Evolutionary conservation across 2,113 vertebrate species (phyloP).

Genomic region (Amblyornis subalaris): DNA sequence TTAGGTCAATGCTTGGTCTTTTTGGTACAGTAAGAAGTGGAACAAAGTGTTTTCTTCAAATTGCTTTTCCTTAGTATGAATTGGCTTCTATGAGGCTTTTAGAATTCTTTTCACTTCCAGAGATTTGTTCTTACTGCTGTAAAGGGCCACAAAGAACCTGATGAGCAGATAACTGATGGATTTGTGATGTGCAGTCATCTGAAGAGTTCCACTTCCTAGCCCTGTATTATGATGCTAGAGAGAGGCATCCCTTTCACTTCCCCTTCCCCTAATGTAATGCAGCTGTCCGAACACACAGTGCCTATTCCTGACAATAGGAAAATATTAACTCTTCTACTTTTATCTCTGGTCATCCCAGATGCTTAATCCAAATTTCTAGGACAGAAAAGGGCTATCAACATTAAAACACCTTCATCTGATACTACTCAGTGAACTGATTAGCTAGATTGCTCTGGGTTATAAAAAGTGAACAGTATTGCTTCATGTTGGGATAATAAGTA

Average conservation of each 20-base stretch:
- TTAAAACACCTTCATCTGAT: background rate
- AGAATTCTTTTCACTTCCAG: background rate
- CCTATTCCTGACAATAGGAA: background rate
- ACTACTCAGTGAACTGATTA: background rate
- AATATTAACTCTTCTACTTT: background rate
- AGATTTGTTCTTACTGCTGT: background rate
- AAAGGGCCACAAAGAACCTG: background rate
- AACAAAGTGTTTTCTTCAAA: background rate
- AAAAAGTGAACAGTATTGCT: background rate
- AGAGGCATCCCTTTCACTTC: background rate
- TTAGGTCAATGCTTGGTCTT: background rate
- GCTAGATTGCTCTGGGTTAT: background rate
- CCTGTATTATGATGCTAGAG: background rate
- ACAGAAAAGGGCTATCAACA: background rate
- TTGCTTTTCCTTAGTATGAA: background rate
- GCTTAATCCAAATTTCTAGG: background rate
- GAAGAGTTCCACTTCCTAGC: background rate
- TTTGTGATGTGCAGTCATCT: background rate
- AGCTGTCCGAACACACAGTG: background rate
- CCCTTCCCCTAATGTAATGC: background rate
- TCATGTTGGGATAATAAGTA: background rate
- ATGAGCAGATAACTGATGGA: background rate
- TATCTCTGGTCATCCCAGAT: background rate
- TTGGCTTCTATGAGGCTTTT: background rate
- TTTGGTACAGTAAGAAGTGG: background rate